A percentile compares a stretch with the other conserved stretches of the same genome.
phyloP scores from a whole-genome alignment of 1,140 invertebrate species.

The Diachasma alloeum region DNA sequence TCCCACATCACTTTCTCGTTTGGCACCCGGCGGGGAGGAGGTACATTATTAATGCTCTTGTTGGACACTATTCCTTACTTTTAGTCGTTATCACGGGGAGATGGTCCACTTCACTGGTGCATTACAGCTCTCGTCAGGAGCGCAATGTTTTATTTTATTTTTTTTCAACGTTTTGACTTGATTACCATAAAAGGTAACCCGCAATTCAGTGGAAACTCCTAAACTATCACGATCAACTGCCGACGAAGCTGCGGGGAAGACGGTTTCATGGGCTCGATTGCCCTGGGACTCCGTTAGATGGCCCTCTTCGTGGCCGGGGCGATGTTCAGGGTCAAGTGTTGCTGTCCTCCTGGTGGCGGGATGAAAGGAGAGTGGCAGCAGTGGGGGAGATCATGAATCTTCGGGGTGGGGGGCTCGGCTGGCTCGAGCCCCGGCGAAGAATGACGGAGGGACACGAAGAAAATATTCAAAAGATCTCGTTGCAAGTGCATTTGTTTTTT shows the following conservation, averaged over 20 bases:
- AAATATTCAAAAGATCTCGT: no score
- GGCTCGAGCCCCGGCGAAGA: no score
- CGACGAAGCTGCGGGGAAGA: neutral
- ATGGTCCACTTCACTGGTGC: neutral
- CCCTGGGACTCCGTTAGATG: neutral
- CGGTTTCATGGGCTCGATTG: neutral
- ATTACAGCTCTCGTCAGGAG: slow-evolving; percentile 23
- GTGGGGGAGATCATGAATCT: neutral
- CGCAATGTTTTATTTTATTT: slow-evolving; percentile 43
- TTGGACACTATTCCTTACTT: slow-evolving; percentile 28
- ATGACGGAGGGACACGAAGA: no score
- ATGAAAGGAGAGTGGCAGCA: neutral
- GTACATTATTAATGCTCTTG: neutral
- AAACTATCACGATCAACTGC: slow-evolving; percentile 15
- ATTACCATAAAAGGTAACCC: slow-evolving; percentile 64
- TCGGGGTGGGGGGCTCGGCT: no score
- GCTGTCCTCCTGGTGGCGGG: neutral
- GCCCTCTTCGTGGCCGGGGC: neutral
- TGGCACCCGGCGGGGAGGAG: neutral
- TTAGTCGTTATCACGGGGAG: slow-evolving; percentile 3
- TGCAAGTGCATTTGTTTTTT: no score
- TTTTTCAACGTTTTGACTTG: slow-evolving; percentile 35
- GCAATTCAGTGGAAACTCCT: slow-evolving; percentile 25
- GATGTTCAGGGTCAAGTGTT: no score
- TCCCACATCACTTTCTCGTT: neutral